These are phyloP conservation scores for Euthynnus affinis DNA, from an alignment of 2,797 vertebrate genomes.

Conservation along the genomic window DNA sequence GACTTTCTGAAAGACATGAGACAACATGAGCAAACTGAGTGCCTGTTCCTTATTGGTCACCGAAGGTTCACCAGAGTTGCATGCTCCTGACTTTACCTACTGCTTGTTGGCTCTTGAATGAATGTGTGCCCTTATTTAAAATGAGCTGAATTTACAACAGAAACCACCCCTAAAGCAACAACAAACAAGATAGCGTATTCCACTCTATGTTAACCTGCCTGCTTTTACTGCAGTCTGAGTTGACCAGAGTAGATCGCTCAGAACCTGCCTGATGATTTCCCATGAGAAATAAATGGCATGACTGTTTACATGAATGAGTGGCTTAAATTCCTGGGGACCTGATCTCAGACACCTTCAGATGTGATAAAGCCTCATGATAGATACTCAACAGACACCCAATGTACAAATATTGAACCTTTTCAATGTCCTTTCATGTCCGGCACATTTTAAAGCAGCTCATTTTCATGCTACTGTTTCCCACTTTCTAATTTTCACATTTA, in stretches of 20 bases:
- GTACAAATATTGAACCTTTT: slow-evolving; percentile 9
- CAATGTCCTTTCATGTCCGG: not conserved
- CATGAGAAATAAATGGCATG: slow-evolving; percentile 43
- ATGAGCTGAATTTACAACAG: slow-evolving; percentile 4
- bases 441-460: not conserved
- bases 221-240: slow-evolving; percentile 20
- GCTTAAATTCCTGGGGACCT: slow-evolving; percentile 30
- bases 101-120: not conserved
- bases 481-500: slow-evolving; percentile 1
- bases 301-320: slow-evolving; percentile 53
- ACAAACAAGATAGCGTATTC: slow-evolving; percentile 14
- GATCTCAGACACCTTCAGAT: slow-evolving; percentile 32
- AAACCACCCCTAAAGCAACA: not conserved
- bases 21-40: not conserved
- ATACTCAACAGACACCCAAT: not conserved
- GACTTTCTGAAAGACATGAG: slow-evolving; percentile 16
- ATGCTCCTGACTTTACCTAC: not conserved
- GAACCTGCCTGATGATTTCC: slow-evolving; percentile 54
- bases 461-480: not conserved
- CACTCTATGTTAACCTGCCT: slow-evolving; percentile 10
- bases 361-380: slow-evolving; percentile 16
- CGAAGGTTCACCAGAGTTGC: not conserved
- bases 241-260: slow-evolving; percentile 15
- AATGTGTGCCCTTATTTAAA: slow-evolving; percentile 1
- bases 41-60: not conserved